Percentiles rank a stretch among this genome's conserved stretches.
Evolutionary conservation across 2,888 invertebrate genomes (phyloP).

Genomic region (Netelia virgata): DNA sequence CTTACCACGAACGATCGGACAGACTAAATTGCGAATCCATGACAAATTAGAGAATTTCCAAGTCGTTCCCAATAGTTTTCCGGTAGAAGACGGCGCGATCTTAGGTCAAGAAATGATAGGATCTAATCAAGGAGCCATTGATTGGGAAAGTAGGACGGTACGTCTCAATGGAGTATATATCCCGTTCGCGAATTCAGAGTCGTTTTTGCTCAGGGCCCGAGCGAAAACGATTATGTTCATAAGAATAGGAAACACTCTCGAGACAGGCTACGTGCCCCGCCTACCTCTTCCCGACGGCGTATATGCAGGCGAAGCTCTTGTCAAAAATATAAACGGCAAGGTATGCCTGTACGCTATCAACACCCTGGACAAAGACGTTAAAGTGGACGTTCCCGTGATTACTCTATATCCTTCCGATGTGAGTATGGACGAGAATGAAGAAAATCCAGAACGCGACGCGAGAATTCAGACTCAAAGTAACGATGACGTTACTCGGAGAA

Average conservation of each 20-base stretch:
- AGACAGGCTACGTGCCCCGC: conserved; percentile 13
- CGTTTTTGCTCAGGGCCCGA: conserved; percentile 19
- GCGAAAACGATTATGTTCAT: no score
- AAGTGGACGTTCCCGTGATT: conserved; percentile 28
- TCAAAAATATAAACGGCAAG: no score
- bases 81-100: conserved; percentile 10
- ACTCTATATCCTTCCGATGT: conserved; percentile 47
- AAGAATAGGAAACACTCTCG: neutral
- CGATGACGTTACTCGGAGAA: conserved; percentile 3
- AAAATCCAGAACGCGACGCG: neutral
- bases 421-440: conserved; percentile 45
- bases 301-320: no score
- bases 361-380: no score
- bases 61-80: neutral
- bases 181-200: conserved; percentile 34
- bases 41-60: conserved; percentile 3
- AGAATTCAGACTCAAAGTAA: neutral
- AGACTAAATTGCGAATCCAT: no score
- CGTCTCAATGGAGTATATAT: neutral
- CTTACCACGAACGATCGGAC: no score
- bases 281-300: no score
- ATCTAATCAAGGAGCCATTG: neutral
- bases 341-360: no score
- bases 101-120: conserved; percentile 5
- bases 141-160: conserved; percentile 7